These are phyloP conservation scores for Herminia tarsipennalis DNA, from an alignment of 2,888 invertebrate genomes.

Conservation along the genomic window DNA sequence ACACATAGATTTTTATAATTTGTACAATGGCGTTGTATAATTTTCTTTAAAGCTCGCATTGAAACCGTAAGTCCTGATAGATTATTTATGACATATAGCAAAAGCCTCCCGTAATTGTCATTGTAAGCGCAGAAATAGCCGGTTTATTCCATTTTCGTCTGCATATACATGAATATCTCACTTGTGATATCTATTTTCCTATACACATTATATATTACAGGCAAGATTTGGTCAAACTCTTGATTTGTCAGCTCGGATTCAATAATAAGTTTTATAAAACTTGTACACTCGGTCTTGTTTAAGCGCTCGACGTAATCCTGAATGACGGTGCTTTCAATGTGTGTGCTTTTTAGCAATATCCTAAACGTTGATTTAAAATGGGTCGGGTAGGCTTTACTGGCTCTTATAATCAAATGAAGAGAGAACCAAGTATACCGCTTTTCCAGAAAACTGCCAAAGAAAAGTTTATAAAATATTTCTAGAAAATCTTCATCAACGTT, in stretches of 20 bases:
- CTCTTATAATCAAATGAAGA: constrained; percentile 21
- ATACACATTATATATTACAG: constrained; percentile 9
- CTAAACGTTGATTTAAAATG: constrained; percentile 6
- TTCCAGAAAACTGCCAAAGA: constrained; percentile 14
- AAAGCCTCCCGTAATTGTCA: constrained; percentile 14
- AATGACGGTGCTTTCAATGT: constrained; percentile 11
- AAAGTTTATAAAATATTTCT: constrained; percentile 11
- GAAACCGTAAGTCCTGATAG: constrained; percentile 11
- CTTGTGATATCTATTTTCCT: constrained; percentile 12
- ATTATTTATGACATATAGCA: constrained; percentile 20
- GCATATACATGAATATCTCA: constrained; percentile 7
- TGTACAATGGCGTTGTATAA: too few species aligned
- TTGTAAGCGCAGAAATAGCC: constrained; percentile 9
- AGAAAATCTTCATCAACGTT: constrained; percentile 13
- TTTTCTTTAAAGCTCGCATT: too few species aligned
- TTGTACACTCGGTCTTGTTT: too few species aligned
- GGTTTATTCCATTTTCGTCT: constrained; percentile 1
- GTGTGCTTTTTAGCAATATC: constrained; percentile 4
- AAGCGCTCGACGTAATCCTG: too few species aligned
- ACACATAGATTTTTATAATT: too few species aligned
- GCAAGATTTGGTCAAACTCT: constrained; percentile 11
- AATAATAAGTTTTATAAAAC: too few species aligned
- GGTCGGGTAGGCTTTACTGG: constrained; percentile 18
- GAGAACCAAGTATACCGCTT: constrained; percentile 24
- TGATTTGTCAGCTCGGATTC: too few species aligned